Conservation (phyloP, 2,888 invertebrate species). For the Lepidonotus clava region DNA sequence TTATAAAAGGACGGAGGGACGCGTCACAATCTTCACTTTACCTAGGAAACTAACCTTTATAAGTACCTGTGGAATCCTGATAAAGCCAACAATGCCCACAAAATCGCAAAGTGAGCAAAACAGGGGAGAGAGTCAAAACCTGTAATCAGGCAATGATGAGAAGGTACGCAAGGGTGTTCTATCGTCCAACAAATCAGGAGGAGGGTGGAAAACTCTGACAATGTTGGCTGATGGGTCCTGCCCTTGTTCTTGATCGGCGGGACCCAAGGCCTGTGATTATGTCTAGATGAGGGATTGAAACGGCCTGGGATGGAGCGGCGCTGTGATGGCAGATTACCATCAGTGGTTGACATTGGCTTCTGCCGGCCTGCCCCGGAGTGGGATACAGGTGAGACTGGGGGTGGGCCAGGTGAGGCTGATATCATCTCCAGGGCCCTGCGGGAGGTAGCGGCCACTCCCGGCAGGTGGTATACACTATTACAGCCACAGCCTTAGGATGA, state of each 20-base stretch:
- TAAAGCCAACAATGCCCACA: no score
- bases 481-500: background rate
- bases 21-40: no score
- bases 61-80: no score
- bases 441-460: background rate
- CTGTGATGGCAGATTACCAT: background rate
- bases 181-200: background rate
- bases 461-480: background rate
- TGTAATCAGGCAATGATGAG: conserved; percentile 5
- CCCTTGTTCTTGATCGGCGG: background rate
- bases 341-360: conserved; percentile 20
- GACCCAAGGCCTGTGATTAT: background rate
- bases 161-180: background rate
- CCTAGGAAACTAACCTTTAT: no score
- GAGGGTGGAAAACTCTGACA: background rate
- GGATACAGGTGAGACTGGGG: background rate
- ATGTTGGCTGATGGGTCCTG: background rate
- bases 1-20: no score
- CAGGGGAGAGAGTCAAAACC: no score
- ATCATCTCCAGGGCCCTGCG: background rate
- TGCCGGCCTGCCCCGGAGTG: background rate
- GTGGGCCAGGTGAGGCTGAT: background rate
- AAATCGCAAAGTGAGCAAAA: no score
- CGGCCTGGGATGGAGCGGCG: background rate
- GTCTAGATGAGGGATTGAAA: background rate